Evolutionary conservation across 2,113 vertebrate genomes (phyloP), one percentile per base, ranked within the genome.

Genomic region (Regulus satrapa): DNA sequence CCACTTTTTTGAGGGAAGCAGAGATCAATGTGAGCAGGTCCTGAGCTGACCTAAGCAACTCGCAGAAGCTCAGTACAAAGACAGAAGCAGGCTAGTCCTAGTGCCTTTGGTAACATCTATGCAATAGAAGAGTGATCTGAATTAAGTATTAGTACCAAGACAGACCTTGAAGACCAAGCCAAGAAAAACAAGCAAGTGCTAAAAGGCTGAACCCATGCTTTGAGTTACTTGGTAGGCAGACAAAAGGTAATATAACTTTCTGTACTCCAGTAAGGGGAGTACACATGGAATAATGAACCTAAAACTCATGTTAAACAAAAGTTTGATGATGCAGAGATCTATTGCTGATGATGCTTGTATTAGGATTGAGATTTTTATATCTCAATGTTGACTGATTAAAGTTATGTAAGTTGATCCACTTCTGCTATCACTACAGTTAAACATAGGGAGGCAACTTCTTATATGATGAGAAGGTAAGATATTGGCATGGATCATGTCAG

Each of bases 41-140:
- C 13, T 55, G 59, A 71, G 25, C 38, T 78, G 78, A 61, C 24
- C 19, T 23, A 69, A 81, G 23, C 11, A 55, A 10, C 31, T 82
- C 46, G 19, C 18, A 52, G 78, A 82, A 61, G 25, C 29, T 51
- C 43, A 36, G 32, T 40, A n/a, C 23, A 31, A 76, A 68, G 49
- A 41, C 16, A 29, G 23, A 59, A 40, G 34, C 9, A 31, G 32
- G 28, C 9, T 43, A 79, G 52, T 71, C n/a, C 17, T 29, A 17
- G 19, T 24, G 17, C 14, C 6, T 10, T 41, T 31, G 24, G 18
- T 26, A 56, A 34, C 12, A 46, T 23, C 28, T 0, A 0, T 64
- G 18, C 71, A 64, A 19, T 26, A 85, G 26, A 45, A 61, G 13
- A 51, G 61, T 19, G 6, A 73, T 49, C 49, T 55, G 56, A 71